Conservation (phyloP, 2,888 invertebrate species). For the Tetramorium bicarinatum region DNA sequence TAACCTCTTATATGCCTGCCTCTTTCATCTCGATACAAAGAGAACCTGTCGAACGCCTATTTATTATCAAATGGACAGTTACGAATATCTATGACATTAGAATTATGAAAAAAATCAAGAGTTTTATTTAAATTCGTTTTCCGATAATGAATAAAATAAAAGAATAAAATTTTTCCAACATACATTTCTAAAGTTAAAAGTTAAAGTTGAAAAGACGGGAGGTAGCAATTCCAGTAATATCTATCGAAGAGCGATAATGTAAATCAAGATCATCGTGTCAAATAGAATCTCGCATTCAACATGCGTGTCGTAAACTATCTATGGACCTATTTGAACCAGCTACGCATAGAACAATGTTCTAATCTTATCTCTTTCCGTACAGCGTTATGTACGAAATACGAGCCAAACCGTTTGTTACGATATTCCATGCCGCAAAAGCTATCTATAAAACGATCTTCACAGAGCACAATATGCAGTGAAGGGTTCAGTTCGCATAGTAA, state of each 20-base stretch:
- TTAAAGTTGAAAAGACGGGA: neutral
- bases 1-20: neutral
- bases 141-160: neutral
- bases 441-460: constrained; percentile 7
- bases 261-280: neutral
- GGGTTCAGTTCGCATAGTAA: constrained; percentile 3
- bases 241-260: neutral
- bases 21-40: constrained; percentile 1
- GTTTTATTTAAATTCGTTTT: neutral
- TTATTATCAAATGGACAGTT: neutral
- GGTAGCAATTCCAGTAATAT: neutral
- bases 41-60: neutral
- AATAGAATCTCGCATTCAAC: constrained; percentile 23
- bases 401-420: neutral
- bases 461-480: neutral
- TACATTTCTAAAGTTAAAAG: neutral
- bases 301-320: constrained; percentile 27
- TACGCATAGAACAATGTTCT: neutral
- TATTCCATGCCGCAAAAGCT: neutral
- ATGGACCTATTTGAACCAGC: neutral
- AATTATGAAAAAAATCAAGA: neutral
- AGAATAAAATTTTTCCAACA: neutral
- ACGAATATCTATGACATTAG: neutral
- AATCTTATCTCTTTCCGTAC: constrained; percentile 29
- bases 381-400: neutral